Evolutionary conservation across 2,113 vertebrate species (phyloP).

Genomic region (Lophochroa leadbeateri): DNA sequence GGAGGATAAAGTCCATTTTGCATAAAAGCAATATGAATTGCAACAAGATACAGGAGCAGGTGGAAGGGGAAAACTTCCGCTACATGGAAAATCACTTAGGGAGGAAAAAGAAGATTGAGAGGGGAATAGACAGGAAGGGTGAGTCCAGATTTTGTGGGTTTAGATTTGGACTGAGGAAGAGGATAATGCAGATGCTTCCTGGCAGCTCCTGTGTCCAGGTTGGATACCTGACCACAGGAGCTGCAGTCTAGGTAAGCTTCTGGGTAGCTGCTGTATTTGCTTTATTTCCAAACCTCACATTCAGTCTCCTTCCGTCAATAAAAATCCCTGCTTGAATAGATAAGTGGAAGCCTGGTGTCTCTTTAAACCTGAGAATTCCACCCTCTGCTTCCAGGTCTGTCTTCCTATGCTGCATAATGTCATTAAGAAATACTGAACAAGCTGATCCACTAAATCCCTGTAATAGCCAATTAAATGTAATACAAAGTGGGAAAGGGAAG

Average conservation of each 20-base stretch:
- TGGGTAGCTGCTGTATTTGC: neutral
- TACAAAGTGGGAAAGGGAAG: neutral
- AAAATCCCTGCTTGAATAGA: neutral
- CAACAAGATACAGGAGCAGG: neutral
- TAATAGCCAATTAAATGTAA: conserved; percentile 42
- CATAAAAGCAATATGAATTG: neutral
- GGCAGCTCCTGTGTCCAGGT: neutral
- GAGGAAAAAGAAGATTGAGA: neutral
- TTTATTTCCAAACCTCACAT: neutral
- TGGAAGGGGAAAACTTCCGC: neutral
- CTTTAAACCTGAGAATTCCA: conserved; percentile 28
- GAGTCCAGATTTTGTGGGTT: neutral
- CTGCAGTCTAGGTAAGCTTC: conserved; percentile 25
- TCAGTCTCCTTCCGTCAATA: conserved; percentile 6
- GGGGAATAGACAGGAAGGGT: neutral
- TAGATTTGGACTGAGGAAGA: neutral
- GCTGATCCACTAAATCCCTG: conserved; percentile 28
- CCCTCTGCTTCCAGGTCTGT: conserved; percentile 30
- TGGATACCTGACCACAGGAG: neutral
- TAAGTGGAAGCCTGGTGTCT: neutral
- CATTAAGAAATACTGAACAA: conserved; percentile 15
- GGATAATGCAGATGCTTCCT: neutral
- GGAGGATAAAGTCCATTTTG: neutral
- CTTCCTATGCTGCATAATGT: neutral
- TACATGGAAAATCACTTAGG: neutral